Evolutionary conservation across 1,140 invertebrate species (phyloP).

Genomic region (Drosophila insularis): DNA sequence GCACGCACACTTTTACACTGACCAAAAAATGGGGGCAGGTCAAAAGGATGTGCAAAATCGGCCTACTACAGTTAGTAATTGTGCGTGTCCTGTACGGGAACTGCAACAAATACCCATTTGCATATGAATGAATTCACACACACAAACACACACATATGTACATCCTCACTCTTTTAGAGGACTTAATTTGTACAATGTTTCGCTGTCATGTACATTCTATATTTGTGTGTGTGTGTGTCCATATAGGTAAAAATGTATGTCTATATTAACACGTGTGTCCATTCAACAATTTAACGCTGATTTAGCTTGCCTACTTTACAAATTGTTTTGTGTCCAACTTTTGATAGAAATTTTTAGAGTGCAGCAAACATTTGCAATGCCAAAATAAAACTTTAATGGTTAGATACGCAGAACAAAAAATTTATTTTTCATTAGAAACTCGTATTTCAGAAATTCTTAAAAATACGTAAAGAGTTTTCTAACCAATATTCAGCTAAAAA

Average conservation of each 20-base stretch:
- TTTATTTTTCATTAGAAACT: too few relatives aligned
- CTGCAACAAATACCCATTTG: conserved; percentile 29
- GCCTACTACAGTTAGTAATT: conserved; percentile 42
- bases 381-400: too few relatives aligned
- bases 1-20: neutral
- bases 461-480: too few relatives aligned
- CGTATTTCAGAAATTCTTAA: too few relatives aligned
- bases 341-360: neutral
- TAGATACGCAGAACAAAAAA: too few relatives aligned
- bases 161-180: conserved; percentile 1
- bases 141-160: conserved; percentile 15
- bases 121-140: conserved; percentile 26
- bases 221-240: neutral
- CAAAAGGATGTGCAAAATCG: conserved; percentile 17
- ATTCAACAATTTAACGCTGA: conserved; percentile 43
- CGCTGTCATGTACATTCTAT: conserved; percentile 21
- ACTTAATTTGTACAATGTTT: conserved; percentile 51
- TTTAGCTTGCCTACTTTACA: conserved; percentile 18
- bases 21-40: conserved; percentile 8
- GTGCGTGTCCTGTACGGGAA: conserved; percentile 25
- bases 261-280: conserved; percentile 23
- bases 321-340: conserved; percentile 3
- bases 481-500: too few relatives aligned
- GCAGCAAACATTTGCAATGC: neutral
- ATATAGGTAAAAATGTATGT: neutral